phyloP scores from a whole-genome alignment of 2,797 vertebrate genomes.

The Brotogeris chrysoptera region DNA sequence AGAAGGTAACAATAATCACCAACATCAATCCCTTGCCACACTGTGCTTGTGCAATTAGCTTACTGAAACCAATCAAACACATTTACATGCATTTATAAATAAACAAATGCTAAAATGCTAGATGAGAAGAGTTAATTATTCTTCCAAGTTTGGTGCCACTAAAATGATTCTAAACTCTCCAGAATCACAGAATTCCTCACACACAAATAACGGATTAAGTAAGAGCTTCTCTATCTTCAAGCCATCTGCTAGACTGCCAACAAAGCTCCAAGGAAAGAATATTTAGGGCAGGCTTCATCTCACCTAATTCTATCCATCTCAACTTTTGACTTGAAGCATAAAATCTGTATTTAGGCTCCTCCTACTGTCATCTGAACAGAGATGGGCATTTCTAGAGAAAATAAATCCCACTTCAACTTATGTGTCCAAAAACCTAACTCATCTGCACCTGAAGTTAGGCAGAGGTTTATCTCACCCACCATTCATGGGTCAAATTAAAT shows the following conservation, averaged over 20 bases:
- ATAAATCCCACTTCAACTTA: not conserved
- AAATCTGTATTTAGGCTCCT: not conserved
- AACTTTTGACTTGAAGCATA: not conserved
- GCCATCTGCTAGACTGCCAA: not conserved
- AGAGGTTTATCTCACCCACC: not conserved
- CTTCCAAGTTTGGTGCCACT: not conserved
- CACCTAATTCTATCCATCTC: not conserved
- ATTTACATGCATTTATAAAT: slow-evolving; percentile 1
- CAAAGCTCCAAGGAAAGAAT: not conserved
- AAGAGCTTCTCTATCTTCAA: not conserved
- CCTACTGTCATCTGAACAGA: not conserved
- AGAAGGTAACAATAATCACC: not conserved
- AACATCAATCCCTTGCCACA: not conserved
- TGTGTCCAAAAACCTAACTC: not conserved
- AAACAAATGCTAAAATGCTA: slow-evolving; percentile 14
- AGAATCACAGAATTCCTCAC: not conserved
- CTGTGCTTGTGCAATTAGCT: not conserved
- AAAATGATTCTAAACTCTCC: not conserved
- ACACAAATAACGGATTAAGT: not conserved
- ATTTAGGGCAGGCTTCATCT: not conserved
- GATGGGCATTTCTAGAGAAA: not conserved
- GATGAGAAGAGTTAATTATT: slow-evolving; percentile 35
- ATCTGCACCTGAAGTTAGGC: not conserved
- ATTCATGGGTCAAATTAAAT: not conserved
- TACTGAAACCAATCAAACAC: slow-evolving; percentile 34